Percentiles rank a stretch among this genome's conserved stretches.
Evolutionary conservation across 1,140 invertebrate genomes (phyloP).

Genomic region (Pararge aegeria): DNA sequence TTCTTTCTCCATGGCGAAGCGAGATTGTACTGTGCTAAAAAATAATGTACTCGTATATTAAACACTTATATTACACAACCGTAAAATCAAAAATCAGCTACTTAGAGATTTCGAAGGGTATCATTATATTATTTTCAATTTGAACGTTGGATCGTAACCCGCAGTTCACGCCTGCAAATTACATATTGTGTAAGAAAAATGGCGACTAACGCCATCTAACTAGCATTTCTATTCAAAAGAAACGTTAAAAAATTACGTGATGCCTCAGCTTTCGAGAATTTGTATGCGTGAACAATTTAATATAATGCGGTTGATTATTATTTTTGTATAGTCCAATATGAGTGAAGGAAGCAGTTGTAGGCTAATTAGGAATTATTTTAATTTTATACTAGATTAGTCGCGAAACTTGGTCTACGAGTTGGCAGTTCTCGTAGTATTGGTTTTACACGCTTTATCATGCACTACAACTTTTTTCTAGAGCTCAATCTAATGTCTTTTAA

Average conservation of each 20-base stretch:
- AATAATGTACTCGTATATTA: no score
- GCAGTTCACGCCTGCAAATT: conserved; percentile 40
- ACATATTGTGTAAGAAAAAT: conserved; percentile 40
- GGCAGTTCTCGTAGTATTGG: no score
- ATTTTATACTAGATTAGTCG: no score
- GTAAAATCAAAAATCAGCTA: conserved; percentile 4
- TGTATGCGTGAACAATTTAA: conserved; percentile 21
- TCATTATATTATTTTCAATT: conserved; percentile 37
- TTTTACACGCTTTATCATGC: no score
- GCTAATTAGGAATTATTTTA: background rate
- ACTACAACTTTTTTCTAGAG: no score
- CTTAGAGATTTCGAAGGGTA: conserved; percentile 13
- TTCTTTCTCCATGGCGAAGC: no score
- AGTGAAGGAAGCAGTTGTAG: background rate
- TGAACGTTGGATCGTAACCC: conserved; percentile 29
- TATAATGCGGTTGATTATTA: conserved; percentile 7
- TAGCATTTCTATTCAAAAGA: conserved; percentile 15
- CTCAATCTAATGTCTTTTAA: no score
- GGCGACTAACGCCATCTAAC: conserved; percentile 26
- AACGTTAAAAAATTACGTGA: conserved; percentile 31
- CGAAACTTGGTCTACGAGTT: no score
- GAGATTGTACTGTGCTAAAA: no score
- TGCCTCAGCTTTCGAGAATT: conserved; percentile 10
- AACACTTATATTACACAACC: background rate
- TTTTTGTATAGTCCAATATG: background rate